These are phyloP conservation scores for Aspiorhynchus laticeps DNA, from an alignment of 2,113 vertebrate species.

Conservation along the genomic window DNA sequence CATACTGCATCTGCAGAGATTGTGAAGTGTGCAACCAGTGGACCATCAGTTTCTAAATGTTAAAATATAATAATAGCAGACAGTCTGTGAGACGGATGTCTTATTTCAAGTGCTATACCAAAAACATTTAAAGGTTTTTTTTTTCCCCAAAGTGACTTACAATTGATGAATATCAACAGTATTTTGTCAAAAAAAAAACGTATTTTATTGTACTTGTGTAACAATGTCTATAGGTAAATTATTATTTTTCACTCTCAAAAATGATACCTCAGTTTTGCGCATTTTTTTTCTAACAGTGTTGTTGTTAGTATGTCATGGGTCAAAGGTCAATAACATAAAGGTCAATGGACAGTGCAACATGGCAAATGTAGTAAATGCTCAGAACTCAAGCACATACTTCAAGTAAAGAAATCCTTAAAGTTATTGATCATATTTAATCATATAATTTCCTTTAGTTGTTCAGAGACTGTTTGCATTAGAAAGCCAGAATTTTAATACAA, in stretches of 20 bases:
- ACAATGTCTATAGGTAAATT: no score
- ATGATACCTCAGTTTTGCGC: not conserved
- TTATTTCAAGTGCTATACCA: not conserved
- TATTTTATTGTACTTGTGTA: no score
- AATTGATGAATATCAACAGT: no score
- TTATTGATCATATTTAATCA: not conserved
- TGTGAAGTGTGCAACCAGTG: not conserved
- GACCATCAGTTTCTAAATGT: not conserved
- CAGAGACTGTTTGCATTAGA: no score
- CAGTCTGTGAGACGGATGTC: not conserved
- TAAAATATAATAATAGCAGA: not conserved
- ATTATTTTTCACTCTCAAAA: no score
- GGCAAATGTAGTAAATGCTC: not conserved
- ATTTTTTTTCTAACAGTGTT: not conserved
- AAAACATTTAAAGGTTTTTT: not conserved
- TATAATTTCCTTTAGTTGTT: no score
- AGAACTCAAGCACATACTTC: not conserved
- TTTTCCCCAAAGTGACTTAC: no score
- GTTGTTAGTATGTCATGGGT: not conserved
- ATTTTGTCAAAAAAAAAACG: no score
- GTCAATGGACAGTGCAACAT: not conserved
- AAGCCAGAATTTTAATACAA: no score
- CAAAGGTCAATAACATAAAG: not conserved
- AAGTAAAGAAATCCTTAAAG: not conserved
- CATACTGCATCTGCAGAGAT: not conserved